Conservation (phyloP, 1,140 invertebrate species). For the Microplitis demolitor region DNA sequence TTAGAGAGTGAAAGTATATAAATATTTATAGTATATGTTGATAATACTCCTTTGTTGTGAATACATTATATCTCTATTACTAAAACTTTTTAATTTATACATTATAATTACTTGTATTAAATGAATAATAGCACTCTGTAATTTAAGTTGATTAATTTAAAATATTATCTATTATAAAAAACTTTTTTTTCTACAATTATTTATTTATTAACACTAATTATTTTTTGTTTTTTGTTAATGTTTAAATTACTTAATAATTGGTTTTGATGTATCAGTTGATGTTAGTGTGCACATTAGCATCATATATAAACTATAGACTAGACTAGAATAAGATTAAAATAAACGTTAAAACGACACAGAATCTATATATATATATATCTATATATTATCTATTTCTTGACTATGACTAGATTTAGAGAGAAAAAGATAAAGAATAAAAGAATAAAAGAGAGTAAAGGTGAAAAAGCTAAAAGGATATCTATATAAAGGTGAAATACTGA, state of each 20-base stretch:
- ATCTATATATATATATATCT: not conserved
- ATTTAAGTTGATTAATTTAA: not conserved
- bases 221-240: too few relatives aligned
- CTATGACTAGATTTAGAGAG: not conserved
- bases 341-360: too few relatives aligned
- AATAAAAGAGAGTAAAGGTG: not conserved
- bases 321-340: too few relatives aligned
- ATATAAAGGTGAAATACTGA: not conserved
- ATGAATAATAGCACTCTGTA: not conserved
- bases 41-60: not conserved
- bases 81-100: conserved; percentile 1
- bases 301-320: too few relatives aligned
- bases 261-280: too few relatives aligned
- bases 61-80: not conserved
- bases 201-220: too few relatives aligned
- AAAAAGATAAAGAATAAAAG: not conserved
- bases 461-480: not conserved
- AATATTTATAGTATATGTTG: not conserved
- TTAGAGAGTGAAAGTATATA: not conserved
- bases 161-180: too few relatives aligned
- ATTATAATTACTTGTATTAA: not conserved
- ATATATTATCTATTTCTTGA: too few relatives aligned
- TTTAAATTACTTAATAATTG: too few relatives aligned
- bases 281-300: too few relatives aligned
- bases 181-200: too few relatives aligned